Base-by-base conservation (phyloP, 2,797 vertebrate genomes). In the Characodon lateralis region DNA sequence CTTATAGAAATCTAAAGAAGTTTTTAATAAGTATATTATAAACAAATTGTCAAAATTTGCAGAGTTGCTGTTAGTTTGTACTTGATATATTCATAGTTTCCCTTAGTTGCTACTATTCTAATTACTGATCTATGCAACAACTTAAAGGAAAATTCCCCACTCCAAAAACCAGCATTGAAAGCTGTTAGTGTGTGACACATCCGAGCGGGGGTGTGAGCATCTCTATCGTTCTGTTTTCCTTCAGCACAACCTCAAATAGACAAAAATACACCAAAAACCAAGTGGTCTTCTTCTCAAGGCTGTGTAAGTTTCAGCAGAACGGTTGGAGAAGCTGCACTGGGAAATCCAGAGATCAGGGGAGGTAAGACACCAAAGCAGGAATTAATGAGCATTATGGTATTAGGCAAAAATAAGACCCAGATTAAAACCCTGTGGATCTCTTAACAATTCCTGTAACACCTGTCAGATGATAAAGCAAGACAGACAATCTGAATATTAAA, bases 361-460 rank as follows among this genome's bases (percentile, higher is more conserved):
- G 56, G 79, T 91, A 92, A 95, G 94, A 92, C 93, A 95, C 93
- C 88, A 91, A 93, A 94, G 95, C 94, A 95, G 95, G 94, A 94
- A 94, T 95, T 94, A 95, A 95, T 95, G 92, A 95, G 94, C 82
- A 95, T 95, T 95, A 95, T 91, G 89, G 94, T 89, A 94, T 96
- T 95, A 95, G 93, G 94, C 94, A 94, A 95, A 94, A 95, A 95
- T 93, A 95, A 95, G 92, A 87, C 85, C 87, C 88, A 86, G 78
- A 87, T 89, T 87, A 94, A 95, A 94, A 90, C 93, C 89, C 79
- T 79, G 59, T 81, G 91, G 91, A 94, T 94, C 94, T 91, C 91
- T 94, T 91, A 94, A 94, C 94, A 93, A 94, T 92, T 92, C 85
- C 78, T 87, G 85, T 86, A 91, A 92, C 95, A 95, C 94, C 95